Conservation (phyloP, 2,113 vertebrate species). For the Cranoglanis bouderius region DNA sequence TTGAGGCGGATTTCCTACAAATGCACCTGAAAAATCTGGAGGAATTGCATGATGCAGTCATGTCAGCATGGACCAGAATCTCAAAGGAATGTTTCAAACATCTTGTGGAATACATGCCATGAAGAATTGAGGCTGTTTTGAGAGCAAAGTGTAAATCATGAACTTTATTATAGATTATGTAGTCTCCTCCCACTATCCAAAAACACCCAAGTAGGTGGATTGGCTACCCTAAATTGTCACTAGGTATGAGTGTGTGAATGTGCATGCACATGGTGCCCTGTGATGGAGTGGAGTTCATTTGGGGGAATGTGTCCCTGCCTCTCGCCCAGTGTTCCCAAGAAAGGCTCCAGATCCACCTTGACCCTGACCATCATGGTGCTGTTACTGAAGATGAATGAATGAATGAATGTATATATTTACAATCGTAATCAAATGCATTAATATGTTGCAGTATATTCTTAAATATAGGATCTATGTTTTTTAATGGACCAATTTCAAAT, state of each 20-base stretch:
- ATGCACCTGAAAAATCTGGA: too few relatives aligned
- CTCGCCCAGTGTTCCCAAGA: background rate
- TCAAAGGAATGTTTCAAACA: too few relatives aligned
- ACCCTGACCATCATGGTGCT: background rate
- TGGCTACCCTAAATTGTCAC: background rate
- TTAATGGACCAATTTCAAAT: background rate
- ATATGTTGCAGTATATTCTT: background rate
- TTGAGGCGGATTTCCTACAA: too few relatives aligned
- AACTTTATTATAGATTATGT: too few relatives aligned
- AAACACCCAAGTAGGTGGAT: background rate
- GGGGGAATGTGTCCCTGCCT: background rate
- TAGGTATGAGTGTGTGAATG: background rate
- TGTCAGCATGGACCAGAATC: too few relatives aligned
- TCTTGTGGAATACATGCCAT: too few relatives aligned
- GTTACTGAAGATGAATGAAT: background rate
- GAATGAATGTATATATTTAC: background rate
- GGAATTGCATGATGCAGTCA: too few relatives aligned
- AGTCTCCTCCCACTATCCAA: background rate
- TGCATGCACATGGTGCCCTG: background rate
- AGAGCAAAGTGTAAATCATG: too few relatives aligned
- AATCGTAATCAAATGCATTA: background rate
- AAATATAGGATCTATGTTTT: background rate
- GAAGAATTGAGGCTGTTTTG: too few relatives aligned
- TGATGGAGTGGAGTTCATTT: background rate
- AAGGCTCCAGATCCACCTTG: background rate